phyloP scores from a whole-genome alignment of 2,797 vertebrate species.

The Sarcoramphus papa region DNA sequence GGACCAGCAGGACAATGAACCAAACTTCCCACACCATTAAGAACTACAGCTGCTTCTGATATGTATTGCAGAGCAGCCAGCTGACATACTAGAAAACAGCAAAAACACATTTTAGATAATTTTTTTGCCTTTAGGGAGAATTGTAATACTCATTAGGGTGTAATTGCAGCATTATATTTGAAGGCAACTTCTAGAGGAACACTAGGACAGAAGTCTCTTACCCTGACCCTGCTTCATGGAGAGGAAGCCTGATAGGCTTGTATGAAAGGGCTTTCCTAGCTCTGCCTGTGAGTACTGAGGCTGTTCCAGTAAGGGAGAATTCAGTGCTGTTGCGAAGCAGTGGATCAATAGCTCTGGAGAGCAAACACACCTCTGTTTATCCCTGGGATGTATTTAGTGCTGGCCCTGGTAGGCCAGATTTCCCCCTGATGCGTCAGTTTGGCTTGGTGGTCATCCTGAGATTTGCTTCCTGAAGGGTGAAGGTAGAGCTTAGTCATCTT shows the following conservation, averaged over 20 bases:
- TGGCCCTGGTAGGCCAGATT: not conserved
- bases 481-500: not conserved
- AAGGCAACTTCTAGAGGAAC: not conserved
- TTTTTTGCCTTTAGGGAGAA: not conserved
- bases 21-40: constrained; percentile 2
- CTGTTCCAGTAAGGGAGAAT: not conserved
- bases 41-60: not conserved
- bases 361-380: not conserved
- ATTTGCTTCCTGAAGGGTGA: not conserved
- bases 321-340: not conserved
- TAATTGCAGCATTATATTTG: not conserved
- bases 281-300: not conserved
- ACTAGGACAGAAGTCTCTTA: not conserved
- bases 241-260: not conserved
- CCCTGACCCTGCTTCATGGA: not conserved
- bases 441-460: not conserved
- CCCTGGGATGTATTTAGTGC: not conserved
- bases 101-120: not conserved
- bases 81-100: not conserved
- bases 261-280: not conserved
- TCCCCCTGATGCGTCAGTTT: not conserved
- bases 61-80: not conserved
- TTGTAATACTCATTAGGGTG: not conserved
- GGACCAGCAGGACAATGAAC: constrained; percentile 24
- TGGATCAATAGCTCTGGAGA: not conserved